Percentiles rank a stretch among this genome's conserved stretches.
phyloP scores from a whole-genome alignment of 2,113 vertebrate genomes.

The Syngnathus typhle region DNA sequence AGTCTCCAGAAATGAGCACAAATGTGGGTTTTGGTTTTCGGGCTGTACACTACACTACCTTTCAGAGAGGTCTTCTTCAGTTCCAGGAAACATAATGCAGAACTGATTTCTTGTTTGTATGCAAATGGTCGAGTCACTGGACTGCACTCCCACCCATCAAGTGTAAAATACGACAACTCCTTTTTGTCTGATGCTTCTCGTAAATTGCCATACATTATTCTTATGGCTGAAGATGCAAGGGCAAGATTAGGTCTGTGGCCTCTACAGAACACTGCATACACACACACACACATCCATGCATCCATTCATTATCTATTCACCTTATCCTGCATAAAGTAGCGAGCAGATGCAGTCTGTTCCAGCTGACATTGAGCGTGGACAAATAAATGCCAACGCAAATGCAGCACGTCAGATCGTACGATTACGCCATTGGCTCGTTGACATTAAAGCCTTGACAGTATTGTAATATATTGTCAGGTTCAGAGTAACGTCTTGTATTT shows the following conservation, averaged over 20 bases:
- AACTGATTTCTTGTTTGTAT: neutral
- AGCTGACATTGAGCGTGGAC: constrained; percentile 1
- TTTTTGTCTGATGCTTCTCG: too few relatives aligned
- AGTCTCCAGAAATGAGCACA: neutral
- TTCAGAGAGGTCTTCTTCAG: neutral
- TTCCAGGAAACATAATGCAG: neutral
- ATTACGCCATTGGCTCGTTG: neutral
- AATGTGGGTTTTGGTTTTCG: too few relatives aligned
- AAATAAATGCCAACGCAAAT: constrained; percentile 1
- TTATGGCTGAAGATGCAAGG: neutral
- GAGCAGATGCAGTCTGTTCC: constrained; percentile 1
- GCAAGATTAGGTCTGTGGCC: neutral
- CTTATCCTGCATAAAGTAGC: neutral
- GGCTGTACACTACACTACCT: neutral
- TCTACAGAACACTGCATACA: neutral
- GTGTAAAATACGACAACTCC: too few relatives aligned
- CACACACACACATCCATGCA: neutral
- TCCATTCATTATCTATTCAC: neutral
- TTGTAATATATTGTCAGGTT: neutral
- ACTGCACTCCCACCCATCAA: too few relatives aligned
- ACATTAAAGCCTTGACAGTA: neutral
- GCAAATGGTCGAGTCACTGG: neutral
- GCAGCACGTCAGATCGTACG: neutral
- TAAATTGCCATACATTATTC: neutral
- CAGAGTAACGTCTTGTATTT: neutral